A percentile compares a stretch with the other conserved stretches of the same genome.
Evolutionary conservation across 2,888 invertebrate species (phyloP).

Genomic region (Alcis repandata): DNA sequence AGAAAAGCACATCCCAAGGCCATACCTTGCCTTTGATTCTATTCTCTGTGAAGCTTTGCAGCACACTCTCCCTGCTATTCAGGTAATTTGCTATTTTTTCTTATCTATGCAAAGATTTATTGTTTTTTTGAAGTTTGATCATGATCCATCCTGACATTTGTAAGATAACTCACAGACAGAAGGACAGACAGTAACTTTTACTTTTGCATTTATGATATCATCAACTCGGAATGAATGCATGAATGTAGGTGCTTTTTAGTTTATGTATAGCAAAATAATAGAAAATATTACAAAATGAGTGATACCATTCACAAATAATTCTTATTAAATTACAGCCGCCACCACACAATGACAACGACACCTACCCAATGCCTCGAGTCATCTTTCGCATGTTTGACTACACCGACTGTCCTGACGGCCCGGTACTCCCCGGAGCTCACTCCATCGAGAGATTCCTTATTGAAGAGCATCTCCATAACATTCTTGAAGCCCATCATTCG

Average conservation of each 20-base stretch:
- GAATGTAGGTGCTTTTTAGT: too few relatives aligned
- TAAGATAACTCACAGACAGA: too few relatives aligned
- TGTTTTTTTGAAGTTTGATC: neutral
- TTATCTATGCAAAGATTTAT: neutral
- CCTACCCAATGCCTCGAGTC: conserved; percentile 97
- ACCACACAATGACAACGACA: conserved; percentile 95
- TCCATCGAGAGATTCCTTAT: conserved; percentile 99
- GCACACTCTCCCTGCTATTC: conserved; percentile 96
- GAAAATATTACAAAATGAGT: neutral
- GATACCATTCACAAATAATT: neutral
- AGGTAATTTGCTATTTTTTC: conserved; percentile 59
- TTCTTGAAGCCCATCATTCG: conserved; percentile 94
- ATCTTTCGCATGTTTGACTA: conserved; percentile 99
- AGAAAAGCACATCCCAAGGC: conserved; percentile 97
- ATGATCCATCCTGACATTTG: neutral
- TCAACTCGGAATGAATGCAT: too few relatives aligned
- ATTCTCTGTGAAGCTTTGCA: conserved; percentile 98
- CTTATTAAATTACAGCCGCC: conserved; percentile 89
- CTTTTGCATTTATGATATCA: too few relatives aligned
- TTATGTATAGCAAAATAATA: too few relatives aligned
- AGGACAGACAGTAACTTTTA: too few relatives aligned
- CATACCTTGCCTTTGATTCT: conserved; percentile 98
- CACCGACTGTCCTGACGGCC: conserved; percentile 98
- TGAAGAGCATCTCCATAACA: conserved; percentile 98
- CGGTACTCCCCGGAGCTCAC: conserved; percentile 97